phyloP scores from a whole-genome alignment of 2,113 vertebrate species.

The Mesembrinibis cayennensis region DNA sequence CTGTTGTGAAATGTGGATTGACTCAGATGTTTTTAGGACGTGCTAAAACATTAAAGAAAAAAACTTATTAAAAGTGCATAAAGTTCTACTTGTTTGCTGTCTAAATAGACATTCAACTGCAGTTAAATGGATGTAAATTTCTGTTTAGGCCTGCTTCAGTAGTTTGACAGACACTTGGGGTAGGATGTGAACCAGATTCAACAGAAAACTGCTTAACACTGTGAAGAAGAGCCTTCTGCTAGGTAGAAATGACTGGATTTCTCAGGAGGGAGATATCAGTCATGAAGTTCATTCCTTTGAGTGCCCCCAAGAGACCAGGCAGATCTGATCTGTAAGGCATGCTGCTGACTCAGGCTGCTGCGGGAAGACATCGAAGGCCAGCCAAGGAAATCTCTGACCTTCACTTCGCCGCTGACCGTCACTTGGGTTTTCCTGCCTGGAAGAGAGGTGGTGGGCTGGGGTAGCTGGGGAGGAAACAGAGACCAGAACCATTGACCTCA shows the following conservation, averaged over 20 bases:
- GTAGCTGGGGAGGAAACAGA: conserved; percentile 37
- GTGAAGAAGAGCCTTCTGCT: neutral
- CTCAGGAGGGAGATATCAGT: neutral
- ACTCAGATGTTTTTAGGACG: neutral
- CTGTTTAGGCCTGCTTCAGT: neutral
- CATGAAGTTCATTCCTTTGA: neutral
- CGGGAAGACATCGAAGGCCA: neutral
- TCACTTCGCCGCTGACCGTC: neutral
- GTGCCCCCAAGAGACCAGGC: neutral
- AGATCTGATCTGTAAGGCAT: neutral
- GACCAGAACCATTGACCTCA: conserved; percentile 37
- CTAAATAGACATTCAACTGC: neutral
- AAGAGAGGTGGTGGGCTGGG: neutral
- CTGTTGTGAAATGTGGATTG: neutral
- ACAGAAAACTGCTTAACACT: neutral
- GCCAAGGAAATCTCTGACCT: conserved; percentile 52
- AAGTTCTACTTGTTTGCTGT: neutral
- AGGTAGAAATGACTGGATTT: neutral
- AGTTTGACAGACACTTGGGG: neutral
- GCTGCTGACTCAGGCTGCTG: conserved; percentile 33
- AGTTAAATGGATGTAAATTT: neutral
- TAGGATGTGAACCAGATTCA: neutral
- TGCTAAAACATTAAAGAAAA: neutral
- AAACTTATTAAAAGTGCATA: neutral
- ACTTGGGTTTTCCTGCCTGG: conserved; percentile 47